Evolutionary conservation across 2,888 invertebrate genomes (phyloP), one percentile per base, ranked within the genome.

Genomic region (Leptinotarsa juncta): DNA sequence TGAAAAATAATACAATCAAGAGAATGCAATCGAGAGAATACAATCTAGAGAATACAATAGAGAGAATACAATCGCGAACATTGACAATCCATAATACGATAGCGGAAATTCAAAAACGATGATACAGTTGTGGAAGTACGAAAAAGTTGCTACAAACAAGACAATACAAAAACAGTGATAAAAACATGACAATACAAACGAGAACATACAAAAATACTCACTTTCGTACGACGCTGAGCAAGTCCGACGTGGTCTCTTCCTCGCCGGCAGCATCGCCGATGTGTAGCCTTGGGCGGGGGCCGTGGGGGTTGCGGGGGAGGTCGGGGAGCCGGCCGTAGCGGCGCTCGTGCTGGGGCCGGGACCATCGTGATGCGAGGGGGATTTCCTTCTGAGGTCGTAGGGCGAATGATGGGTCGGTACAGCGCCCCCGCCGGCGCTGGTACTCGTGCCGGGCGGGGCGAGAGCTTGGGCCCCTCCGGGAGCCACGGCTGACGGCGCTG

Each of bases 381-480:
- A 95, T 89, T 97, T 97, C 83, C 96, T 91, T 78, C 97, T 91
- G 85, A 97, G 90, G 88, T 97, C 97, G 87, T 97, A 97, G 3
- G 97, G 97, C 80, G 96, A 95, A 87, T 96, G 96, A 88, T 96
- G 96, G 80, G 81, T 90, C 87, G 82, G 82, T 62, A 84, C 80
- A 86, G 84, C 90, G 70, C 90, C 90, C 78, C 90, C 72, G 83
- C 83, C 81, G 81, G 70, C 74, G n/a, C 80, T 77, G 10, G 78
- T 73, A 83, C 85, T 82, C 80, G 79, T 78, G 18, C 81, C 80
- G 12, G 81, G 79, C 26, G 80, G 80, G 26, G 82, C 82, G 69
- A 79, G 79, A 14, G 81, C 82, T n/a, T 79, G 79, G 14, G 82
- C 78, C 3, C 85, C 86, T 72, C 87, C 85, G 49, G 85, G 83